Evolutionary conservation across 2,797 vertebrate genomes (phyloP).

Genomic region (Triplophysa bombifrons): DNA sequence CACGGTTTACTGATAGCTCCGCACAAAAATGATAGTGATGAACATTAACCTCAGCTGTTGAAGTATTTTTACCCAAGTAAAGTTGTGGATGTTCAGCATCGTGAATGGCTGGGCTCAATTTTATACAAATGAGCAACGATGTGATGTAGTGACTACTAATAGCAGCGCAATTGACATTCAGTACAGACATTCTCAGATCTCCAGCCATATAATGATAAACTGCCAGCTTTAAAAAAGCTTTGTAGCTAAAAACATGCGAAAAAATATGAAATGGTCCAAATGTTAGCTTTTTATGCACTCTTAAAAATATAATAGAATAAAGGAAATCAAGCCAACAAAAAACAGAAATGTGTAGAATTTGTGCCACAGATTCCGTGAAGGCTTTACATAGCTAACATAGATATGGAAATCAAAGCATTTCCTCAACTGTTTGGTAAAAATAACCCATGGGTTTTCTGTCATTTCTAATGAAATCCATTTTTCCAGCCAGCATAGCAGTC

Average conservation of each 20-base stretch:
- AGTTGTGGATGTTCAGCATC: no score
- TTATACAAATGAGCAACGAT: background rate
- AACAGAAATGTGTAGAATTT: background rate
- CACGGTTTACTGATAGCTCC: no score
- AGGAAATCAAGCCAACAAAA: background rate
- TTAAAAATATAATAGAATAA: background rate
- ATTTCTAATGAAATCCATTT: background rate
- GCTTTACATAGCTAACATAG: background rate
- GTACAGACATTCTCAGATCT: no score
- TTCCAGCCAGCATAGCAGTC: no score
- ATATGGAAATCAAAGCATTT: background rate
- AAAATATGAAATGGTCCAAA: background rate
- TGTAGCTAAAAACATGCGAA: background rate
- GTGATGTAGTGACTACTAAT: no score
- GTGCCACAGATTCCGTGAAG: background rate
- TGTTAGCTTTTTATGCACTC: background rate
- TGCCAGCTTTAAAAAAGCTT: background rate
- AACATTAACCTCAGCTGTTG: no score
- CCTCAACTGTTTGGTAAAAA: background rate
- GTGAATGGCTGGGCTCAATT: background rate
- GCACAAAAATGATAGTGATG: background rate
- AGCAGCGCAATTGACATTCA: no score
- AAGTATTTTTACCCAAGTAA: no score
- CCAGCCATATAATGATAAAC: no score
- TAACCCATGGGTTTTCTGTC: no score